These are phyloP conservation scores for Pseudochirops cupreus DNA, from an alignment of 2,797 vertebrate species.

Conservation along the genomic window DNA sequence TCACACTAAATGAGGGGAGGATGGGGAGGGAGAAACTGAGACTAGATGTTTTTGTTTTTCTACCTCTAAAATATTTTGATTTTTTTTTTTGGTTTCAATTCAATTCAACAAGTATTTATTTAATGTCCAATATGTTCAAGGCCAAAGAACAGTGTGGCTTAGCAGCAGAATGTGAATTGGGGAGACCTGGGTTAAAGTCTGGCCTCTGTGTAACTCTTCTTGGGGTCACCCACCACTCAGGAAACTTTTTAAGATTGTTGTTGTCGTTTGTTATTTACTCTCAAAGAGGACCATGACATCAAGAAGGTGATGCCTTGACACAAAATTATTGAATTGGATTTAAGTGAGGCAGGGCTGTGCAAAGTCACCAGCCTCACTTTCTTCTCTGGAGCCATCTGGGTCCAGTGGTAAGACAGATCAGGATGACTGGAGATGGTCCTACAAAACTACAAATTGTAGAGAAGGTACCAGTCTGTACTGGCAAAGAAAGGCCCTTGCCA, in stretches of 20 bases:
- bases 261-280: too few species aligned
- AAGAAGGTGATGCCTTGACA: too few species aligned
- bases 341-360: too few species aligned
- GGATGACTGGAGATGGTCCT: too few species aligned
- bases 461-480: neutral
- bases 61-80: neutral
- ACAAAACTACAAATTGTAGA: neutral
- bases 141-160: neutral
- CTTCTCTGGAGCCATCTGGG: too few species aligned
- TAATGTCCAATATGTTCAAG: neutral
- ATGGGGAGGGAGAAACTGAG: neutral
- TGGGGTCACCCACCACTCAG: neutral
- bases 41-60: neutral
- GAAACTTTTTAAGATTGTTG: neutral
- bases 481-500: neutral
- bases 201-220: neutral
- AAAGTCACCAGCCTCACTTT: too few species aligned
- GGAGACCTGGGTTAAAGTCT: neutral
- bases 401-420: too few species aligned
- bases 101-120: neutral
- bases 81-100: neutral
- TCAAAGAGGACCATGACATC: too few species aligned
- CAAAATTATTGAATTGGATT: too few species aligned
- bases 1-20: neutral
- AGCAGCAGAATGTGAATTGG: neutral